Base-by-base conservation (phyloP, 2,888 invertebrate species). In the Sarcophaga carnaria region DNA sequence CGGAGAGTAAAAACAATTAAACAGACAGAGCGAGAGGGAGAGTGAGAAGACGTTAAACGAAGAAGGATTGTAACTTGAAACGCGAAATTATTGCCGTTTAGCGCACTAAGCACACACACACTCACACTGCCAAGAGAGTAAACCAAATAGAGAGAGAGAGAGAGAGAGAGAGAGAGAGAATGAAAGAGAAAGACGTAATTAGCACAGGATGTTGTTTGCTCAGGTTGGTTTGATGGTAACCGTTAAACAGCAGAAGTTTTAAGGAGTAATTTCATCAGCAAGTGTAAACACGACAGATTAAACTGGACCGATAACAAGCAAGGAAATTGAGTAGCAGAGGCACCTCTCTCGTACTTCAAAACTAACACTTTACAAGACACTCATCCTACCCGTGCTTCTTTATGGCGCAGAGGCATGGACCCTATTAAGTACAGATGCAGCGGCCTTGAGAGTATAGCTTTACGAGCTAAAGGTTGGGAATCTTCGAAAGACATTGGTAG, bases 21-120 rank as follows among this genome's bases (percentile, higher is more conserved):
- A 54, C 5, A 45, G n/a, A 67, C 2, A 49, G 22, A 5, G 20
- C 22, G 12, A 2, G 22, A 12, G 8, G 22, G 17, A 47, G 49
- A 69, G 20, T 20, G 4, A 47, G 49, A 8, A 25, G 22, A 70
- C 54, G 4, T 8, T 3, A 27, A 60, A 45, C n/a, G 63, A 69
- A 83, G 45, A 62, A 70, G 71, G 76, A 80, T 66, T 37, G 84
- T 80, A 85, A 85, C 76, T 71, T 67, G 66, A 80, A 59, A 85
- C 71, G 84, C 80, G 71, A 80, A 54, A 80, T 80, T 62, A 62
- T 80, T 84, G 80, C 76, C 80, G 60, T 71, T 84, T 49, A 66
- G 63, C n/a, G 49, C 64, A 60, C 4, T 17, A 2, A 37, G 27
- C 10, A 78, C 47, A 69, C 22, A 60, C 59, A 45, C 63, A 63